A percentile compares a stretch with the other conserved stretches of the same genome.
phyloP scores from a whole-genome alignment of 2,113 vertebrate species.

The Melanocharis versteri region DNA sequence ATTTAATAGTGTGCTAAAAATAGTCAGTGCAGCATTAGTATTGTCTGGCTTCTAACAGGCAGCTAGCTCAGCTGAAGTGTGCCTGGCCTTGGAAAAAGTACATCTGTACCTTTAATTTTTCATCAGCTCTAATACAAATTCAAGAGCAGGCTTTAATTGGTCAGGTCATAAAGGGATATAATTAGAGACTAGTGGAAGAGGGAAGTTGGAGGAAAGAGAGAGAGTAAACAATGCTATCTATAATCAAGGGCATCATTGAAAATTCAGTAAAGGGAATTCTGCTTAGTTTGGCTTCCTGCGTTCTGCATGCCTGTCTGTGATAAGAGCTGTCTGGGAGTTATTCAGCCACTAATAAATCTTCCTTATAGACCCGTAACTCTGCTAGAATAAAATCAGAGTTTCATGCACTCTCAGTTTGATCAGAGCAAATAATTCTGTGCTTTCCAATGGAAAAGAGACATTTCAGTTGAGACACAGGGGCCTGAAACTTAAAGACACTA shows the following conservation, averaged over 20 bases:
- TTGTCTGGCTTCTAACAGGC: constrained; percentile 48
- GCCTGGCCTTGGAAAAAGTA: neutral
- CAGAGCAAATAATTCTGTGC: constrained; percentile 18
- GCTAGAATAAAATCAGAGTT: constrained; percentile 32
- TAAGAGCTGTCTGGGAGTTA: constrained; percentile 65
- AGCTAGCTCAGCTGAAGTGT: constrained; percentile 2
- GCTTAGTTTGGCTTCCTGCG: constrained; percentile 53
- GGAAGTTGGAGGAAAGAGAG: constrained; percentile 40
- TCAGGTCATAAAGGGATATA: constrained; percentile 54
- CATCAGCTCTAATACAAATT: constrained; percentile 58
- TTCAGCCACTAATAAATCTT: constrained; percentile 61
- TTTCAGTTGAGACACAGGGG: neutral
- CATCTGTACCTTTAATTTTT: constrained; percentile 67
- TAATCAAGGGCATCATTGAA: constrained; percentile 68
- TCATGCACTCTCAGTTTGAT: constrained; percentile 21
- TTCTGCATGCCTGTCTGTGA: constrained; percentile 58
- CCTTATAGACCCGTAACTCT: constrained; percentile 17
- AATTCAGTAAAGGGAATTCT: constrained; percentile 66
- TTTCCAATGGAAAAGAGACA: neutral
- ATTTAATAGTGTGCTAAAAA: constrained; percentile 41
- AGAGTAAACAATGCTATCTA: constrained; percentile 68
- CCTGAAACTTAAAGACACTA: neutral
- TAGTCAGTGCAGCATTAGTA: constrained; percentile 21
- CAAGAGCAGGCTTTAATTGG: constrained; percentile 62
- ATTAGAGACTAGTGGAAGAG: constrained; percentile 57